These are phyloP conservation scores for Brachionus calyciflorus DNA, from an alignment of 1,140 invertebrate genomes.

Conservation along the genomic window DNA sequence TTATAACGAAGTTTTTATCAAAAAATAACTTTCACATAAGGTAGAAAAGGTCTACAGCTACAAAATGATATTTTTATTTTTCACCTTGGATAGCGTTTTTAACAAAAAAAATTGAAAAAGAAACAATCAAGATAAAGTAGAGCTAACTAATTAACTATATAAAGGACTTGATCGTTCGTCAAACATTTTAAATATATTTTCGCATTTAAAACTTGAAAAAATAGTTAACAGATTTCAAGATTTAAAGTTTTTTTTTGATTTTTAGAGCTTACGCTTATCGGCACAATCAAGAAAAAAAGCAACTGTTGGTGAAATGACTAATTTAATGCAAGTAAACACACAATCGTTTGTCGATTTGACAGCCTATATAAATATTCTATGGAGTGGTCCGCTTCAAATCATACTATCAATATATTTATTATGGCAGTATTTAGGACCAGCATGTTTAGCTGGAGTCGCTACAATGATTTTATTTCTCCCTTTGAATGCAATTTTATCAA, in stretches of 20 bases:
- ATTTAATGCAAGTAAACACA: constrained; percentile 65
- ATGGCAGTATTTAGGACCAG: constrained; percentile 70
- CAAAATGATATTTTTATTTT: too few species aligned
- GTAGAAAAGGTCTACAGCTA: too few species aligned
- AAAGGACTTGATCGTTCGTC: too few species aligned
- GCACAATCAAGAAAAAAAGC: constrained; percentile 58
- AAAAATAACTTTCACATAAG: too few species aligned
- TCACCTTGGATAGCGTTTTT: too few species aligned
- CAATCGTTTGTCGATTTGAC: constrained; percentile 63
- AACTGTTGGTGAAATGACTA: constrained; percentile 66
- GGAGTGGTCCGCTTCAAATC: constrained; percentile 92
- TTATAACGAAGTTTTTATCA: too few species aligned
- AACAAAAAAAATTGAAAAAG: too few species aligned
- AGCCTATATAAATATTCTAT: constrained; percentile 86
- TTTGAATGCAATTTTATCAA: constrained; percentile 81
- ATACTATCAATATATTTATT: constrained; percentile 79
- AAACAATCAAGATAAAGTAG: too few species aligned
- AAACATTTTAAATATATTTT: too few species aligned
- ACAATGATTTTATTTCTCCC: constrained; percentile 62
- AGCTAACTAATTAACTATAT: too few species aligned
- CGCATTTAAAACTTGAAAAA: too few species aligned
- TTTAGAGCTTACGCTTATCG: constrained; percentile 22
- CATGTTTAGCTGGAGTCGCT: constrained; percentile 59
- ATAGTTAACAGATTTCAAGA: background rate
- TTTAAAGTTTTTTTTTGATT: background rate